phyloP scores from a whole-genome alignment of 2,113 vertebrate species.

The Ranitomeya variabilis region DNA sequence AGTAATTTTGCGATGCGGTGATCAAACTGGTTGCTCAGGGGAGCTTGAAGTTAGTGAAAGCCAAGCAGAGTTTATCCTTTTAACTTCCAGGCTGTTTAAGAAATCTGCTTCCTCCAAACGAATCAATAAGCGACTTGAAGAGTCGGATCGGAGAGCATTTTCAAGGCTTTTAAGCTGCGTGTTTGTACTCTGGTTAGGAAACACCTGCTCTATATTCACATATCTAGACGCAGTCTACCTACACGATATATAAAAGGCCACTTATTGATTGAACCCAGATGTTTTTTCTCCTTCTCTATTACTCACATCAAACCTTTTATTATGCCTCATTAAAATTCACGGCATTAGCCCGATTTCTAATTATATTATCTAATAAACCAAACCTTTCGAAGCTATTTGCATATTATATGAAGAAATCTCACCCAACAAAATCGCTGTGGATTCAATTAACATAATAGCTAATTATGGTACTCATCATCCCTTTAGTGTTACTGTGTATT shows the following conservation, averaged over 20 bases:
- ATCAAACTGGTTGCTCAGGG: constrained; percentile 50
- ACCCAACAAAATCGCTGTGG: constrained; percentile 78
- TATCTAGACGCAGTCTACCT: not conserved
- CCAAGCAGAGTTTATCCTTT: constrained; percentile 44
- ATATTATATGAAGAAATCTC: constrained; percentile 83
- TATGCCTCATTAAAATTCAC: constrained; percentile 69
- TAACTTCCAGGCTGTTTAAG: constrained; percentile 22
- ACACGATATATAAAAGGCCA: constrained; percentile 17
- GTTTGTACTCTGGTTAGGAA: not conserved
- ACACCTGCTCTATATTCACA: constrained; percentile 17
- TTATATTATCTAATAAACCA: constrained; percentile 79
- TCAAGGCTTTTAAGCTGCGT: not conserved
- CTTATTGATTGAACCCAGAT: constrained; percentile 67
- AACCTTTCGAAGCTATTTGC: constrained; percentile 77
- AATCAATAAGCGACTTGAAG: constrained; percentile 33
- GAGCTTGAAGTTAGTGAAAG: constrained; percentile 49
- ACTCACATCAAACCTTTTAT: constrained; percentile 68
- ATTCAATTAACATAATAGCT: constrained; percentile 83
- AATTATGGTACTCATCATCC: constrained; percentile 82
- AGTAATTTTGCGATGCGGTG: constrained; percentile 53
- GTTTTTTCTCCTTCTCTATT: constrained; percentile 58
- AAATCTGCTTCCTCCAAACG: constrained; percentile 6
- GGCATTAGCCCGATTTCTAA: constrained; percentile 74
- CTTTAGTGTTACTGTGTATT: constrained; percentile 74
- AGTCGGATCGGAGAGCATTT: not conserved